phyloP scores from a whole-genome alignment of 2,113 vertebrate genomes.

The Platichthys stellatus region DNA sequence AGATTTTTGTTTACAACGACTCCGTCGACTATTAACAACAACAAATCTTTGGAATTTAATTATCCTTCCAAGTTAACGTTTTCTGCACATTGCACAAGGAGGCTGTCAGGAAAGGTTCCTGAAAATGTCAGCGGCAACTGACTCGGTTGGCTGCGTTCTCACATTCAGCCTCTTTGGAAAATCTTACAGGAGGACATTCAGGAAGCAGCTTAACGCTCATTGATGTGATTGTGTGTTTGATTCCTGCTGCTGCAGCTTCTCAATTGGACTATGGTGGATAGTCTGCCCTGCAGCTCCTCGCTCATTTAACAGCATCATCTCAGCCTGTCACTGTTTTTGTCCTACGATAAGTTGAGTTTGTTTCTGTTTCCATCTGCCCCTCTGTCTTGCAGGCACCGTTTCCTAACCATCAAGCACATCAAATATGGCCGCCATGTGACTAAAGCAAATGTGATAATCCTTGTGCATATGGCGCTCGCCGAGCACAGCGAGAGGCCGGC shows the following conservation, averaged over 20 bases:
- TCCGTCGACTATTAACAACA: too few species aligned
- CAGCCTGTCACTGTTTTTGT: slow-evolving; percentile 7
- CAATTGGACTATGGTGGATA: slow-evolving; percentile 4
- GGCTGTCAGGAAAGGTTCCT: too few species aligned
- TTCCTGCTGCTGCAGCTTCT: slow-evolving; percentile 5
- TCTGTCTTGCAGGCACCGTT: slow-evolving; percentile 18
- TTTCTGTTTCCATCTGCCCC: slow-evolving; percentile 39
- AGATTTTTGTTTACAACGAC: too few species aligned
- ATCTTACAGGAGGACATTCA: too few species aligned
- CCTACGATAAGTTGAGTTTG: neutral
- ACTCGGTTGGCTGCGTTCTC: neutral
- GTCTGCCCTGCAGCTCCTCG: slow-evolving; percentile 11
- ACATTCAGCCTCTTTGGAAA: neutral
- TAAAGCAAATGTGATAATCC: slow-evolving; percentile 36
- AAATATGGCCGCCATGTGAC: slow-evolving; percentile 15
- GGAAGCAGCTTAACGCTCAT: neutral
- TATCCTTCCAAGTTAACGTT: too few species aligned
- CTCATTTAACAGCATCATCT: neutral
- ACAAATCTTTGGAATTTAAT: too few species aligned
- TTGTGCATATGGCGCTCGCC: slow-evolving; percentile 21
- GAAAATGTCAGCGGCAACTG: too few species aligned
- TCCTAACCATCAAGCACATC: neutral
- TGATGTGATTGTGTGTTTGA: neutral
- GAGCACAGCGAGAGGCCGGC: slow-evolving; percentile 11
- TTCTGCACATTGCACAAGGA: too few species aligned